Evolutionary conservation across 2,113 vertebrate genomes (phyloP).

Genomic region (Heterotilapia buettikoferi): DNA sequence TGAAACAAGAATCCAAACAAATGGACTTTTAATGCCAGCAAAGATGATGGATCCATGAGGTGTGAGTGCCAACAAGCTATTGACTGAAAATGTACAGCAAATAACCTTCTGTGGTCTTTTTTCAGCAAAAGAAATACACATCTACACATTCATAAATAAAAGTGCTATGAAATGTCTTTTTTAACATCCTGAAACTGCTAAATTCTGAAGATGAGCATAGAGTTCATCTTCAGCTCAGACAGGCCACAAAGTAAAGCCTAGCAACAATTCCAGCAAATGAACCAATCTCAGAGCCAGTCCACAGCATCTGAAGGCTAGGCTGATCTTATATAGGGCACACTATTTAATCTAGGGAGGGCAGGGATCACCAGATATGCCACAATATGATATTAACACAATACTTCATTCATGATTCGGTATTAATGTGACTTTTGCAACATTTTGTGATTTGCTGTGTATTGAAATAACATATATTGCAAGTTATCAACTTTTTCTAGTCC

Average conservation of each 20-base stretch:
- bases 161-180: background rate
- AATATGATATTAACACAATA: background rate
- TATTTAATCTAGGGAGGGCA: background rate
- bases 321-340: rapidly evolving
- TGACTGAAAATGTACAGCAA: background rate
- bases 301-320: rapidly evolving
- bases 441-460: background rate
- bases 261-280: background rate
- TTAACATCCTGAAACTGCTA: background rate
- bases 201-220: background rate
- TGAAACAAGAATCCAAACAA: background rate
- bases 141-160: background rate
- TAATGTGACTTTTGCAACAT: background rate
- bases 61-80: background rate
- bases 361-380: background rate
- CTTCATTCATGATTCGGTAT: background rate
- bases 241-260: background rate
- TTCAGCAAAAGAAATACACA: background rate
- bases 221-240: background rate
- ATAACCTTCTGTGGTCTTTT: background rate
- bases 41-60: background rate
- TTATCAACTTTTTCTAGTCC: background rate
- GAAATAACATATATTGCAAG: background rate
- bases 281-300: background rate
- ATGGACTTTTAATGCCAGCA: background rate